Conservation (phyloP, 2,888 invertebrate species). For the Beris chalybata region DNA sequence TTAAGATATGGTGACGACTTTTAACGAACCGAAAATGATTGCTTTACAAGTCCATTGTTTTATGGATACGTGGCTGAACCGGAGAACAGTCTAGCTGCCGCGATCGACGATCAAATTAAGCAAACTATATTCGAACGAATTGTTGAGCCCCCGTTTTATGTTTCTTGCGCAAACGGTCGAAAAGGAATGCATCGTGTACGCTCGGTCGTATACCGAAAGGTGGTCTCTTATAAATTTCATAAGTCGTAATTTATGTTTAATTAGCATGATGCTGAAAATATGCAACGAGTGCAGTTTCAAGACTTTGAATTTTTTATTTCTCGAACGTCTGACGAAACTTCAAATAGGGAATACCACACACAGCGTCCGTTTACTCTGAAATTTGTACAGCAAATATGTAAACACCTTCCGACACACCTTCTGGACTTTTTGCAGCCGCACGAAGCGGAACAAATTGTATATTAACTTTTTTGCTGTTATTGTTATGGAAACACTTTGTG, state of each 20-base stretch:
- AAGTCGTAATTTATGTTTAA: slow-evolving; percentile 21
- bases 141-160: not conserved
- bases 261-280: slow-evolving; percentile 25
- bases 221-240: not conserved
- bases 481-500: no score
- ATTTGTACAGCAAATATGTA: no score
- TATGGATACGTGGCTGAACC: slow-evolving; percentile 1
- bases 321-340: no score
- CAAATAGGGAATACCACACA: no score
- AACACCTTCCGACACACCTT: no score
- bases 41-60: slow-evolving; percentile 22
- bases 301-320: no score
- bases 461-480: no score
- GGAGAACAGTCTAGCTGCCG: not conserved
- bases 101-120: slow-evolving; percentile 4
- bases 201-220: no score
- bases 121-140: slow-evolving; percentile 6
- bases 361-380: no score
- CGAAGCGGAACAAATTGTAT: no score
- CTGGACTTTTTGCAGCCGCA: no score
- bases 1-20: slow-evolving; percentile 17
- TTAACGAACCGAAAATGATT: slow-evolving; percentile 30
- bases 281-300: not conserved
- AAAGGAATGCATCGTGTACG: no score
- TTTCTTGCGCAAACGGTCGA: not conserved